Evolutionary conservation across 1,140 invertebrate species (phyloP).

Genomic region (Drosophila gunungcola): DNA sequence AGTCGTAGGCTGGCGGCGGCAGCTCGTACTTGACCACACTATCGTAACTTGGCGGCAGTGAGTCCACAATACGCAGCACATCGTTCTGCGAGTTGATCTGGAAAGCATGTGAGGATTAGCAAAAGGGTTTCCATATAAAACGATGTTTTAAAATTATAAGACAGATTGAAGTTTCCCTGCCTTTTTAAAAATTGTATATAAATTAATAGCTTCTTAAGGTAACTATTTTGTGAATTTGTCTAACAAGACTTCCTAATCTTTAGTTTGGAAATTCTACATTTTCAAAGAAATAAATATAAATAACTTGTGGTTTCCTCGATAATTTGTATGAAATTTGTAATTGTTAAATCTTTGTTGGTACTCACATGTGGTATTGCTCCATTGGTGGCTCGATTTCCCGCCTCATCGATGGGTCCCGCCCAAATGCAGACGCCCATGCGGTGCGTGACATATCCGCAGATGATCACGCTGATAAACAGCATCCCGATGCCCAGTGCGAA

Average conservation of each 20-base stretch:
- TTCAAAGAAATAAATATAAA: too few species aligned
- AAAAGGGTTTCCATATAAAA: too few species aligned
- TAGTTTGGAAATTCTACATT: too few species aligned
- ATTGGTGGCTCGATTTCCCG: slow-evolving; percentile 66
- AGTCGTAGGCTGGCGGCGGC: slow-evolving; percentile 79
- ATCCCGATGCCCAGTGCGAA: slow-evolving; percentile 80
- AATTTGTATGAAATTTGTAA: too few species aligned
- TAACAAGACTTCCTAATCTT: too few species aligned
- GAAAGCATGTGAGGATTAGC: neutral
- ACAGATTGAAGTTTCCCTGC: neutral
- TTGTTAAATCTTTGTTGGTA: neutral
- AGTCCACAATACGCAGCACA: slow-evolving; percentile 80
- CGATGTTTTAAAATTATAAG: neutral
- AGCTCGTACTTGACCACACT: slow-evolving; percentile 79
- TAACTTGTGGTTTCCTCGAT: too few species aligned
- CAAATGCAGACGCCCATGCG: slow-evolving; percentile 84
- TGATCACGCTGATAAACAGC: slow-evolving; percentile 78
- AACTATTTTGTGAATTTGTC: too few species aligned
- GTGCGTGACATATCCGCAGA: slow-evolving; percentile 83
- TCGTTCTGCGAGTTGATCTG: slow-evolving; percentile 84
- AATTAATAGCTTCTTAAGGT: too few species aligned
- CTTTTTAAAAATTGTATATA: too few species aligned
- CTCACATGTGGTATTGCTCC: slow-evolving; percentile 68
- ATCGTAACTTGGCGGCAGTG: slow-evolving; percentile 81
- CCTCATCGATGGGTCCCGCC: slow-evolving; percentile 81